Percentiles rank a stretch among this genome's conserved stretches.
These are phyloP conservation scores for Apteryx owenii DNA, from an alignment of 2,113 vertebrate genomes.

Conservation along the genomic window DNA sequence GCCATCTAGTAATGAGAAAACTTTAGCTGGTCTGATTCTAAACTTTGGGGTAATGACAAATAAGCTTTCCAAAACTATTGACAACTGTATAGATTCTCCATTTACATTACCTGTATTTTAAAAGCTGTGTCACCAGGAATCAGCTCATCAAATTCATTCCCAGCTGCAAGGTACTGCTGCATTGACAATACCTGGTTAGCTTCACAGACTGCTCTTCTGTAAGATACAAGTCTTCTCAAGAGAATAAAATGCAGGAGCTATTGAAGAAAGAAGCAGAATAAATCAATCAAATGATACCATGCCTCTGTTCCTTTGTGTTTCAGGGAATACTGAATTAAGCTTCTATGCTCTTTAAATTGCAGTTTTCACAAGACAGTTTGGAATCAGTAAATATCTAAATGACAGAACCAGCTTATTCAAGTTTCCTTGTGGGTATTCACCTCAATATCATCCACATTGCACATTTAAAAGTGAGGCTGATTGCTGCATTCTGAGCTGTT, in stretches of 20 bases:
- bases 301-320: constrained; percentile 10
- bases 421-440: constrained; percentile 34
- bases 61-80: constrained; percentile 30
- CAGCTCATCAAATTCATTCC: constrained; percentile 27
- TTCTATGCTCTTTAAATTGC: constrained; percentile 22
- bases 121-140: constrained; percentile 24
- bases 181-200: constrained; percentile 28
- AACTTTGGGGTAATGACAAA: constrained; percentile 22
- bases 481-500: constrained; percentile 25
- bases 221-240: background rate
- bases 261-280: constrained; percentile 39
- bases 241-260: background rate
- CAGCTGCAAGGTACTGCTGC: background rate
- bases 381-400: constrained; percentile 65
- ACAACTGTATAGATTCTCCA: constrained; percentile 25
- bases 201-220: background rate
- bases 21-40: background rate
- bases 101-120: constrained; percentile 30
- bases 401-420: constrained; percentile 29
- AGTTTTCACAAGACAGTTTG: constrained; percentile 48
- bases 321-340: constrained; percentile 47
- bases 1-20: background rate
- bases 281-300: constrained; percentile 21
- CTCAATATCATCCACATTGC: constrained; percentile 20
- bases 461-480: constrained; percentile 44